Evolutionary conservation across 2,797 vertebrate species (phyloP), one percentile per base, ranked within the genome.

Genomic region (Propithecus perrieri): DNA sequence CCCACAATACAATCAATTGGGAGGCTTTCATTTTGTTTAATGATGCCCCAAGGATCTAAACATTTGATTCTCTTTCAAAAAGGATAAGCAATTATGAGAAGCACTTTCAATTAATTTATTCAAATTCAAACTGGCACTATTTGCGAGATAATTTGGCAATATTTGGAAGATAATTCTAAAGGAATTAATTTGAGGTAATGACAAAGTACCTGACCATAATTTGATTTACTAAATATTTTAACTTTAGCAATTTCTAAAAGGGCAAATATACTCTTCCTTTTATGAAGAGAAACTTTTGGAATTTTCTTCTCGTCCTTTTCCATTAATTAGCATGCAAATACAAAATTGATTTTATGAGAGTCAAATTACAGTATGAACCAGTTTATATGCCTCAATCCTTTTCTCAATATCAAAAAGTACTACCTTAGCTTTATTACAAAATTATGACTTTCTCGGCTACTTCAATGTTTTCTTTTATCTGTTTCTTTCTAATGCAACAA

Each of bases 101-200:
- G 28, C 11, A 35, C 61, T 96, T 95, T 92, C 61, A 94, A 83
- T 95, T 96, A 97, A 94, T 96, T 96, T 96, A 95, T 96, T 96
- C 94, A 94, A 65, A 93, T 90, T 95, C 71, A 94, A 92, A 95
- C 72, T 79, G 92, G 65, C 59, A 81, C 72, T 95, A 61, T 95
- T 95, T 94, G 59, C 7, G 55, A 96, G 65, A 88, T 92, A 80
- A 97, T 90, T 96, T 97, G 75, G 26, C 41, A 96, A 90, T 94
- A 87, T 92, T 95, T 84, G 38, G 28, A 33, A 92, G 38, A 90
- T 81, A 85, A 87, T 81, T 93, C 22, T 18, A 92, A 90, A 94
- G 22, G 8, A 93, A 90, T 95, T 92, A 88, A 83, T 92, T 96
- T 89, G 81, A 18, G 30, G 10, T 91, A 95, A 83, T 86, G 50